Evolutionary conservation across 1,140 invertebrate species (phyloP), one percentile per base, ranked within the genome.

Genomic region (Lethocerus indicus): DNA sequence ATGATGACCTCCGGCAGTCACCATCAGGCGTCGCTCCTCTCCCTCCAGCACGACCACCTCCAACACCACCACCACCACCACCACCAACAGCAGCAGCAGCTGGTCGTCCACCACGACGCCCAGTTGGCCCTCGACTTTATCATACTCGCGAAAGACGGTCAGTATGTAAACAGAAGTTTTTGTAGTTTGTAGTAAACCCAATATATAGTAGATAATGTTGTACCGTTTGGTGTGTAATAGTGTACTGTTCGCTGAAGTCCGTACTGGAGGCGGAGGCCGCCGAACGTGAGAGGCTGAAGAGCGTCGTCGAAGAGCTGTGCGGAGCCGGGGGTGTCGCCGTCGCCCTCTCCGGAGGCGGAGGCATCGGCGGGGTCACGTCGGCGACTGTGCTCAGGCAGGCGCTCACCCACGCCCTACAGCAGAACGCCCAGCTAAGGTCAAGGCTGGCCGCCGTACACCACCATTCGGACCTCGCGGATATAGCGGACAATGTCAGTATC

Each of bases 351-450:
- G 40, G 40, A 18, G 54, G 54, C 51, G 50, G 59, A 50, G 45
- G 52, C 54, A 4, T 58, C 61, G 13, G 29, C 55, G 14, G 26
- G n/a, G n/a, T n/a, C n/a, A n/a, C n/a, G n/a, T n/a, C n/a, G n/a
- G n/a, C n/a, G n/a, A n/a, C n/a, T n/a, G 71, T 65, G 27, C 61
- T 81, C 2, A 65, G 75, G 20, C 68, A 69, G 45, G 73, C 71
- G 55, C 66, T 79, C 13, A 70, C 71, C 54, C 74, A 81, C 58
- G 74, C 77, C 7, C 59, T 83, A 28, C 74, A 81, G 49, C 81
- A 84, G 66, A 87, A 87, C 67, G 64, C 71, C 61, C 81, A 84
- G 59, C 63, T 85, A 52, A 72, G 74, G 51, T 66, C 68, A 35
- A 66, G 78, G 28, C 68, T 87, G 42, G 65, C 71, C 43, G 69